Percentiles rank a stretch among this genome's conserved stretches.
Evolutionary conservation across 2,888 invertebrate species (phyloP).

Genomic region (Dasysyrphus albostriatus): DNA sequence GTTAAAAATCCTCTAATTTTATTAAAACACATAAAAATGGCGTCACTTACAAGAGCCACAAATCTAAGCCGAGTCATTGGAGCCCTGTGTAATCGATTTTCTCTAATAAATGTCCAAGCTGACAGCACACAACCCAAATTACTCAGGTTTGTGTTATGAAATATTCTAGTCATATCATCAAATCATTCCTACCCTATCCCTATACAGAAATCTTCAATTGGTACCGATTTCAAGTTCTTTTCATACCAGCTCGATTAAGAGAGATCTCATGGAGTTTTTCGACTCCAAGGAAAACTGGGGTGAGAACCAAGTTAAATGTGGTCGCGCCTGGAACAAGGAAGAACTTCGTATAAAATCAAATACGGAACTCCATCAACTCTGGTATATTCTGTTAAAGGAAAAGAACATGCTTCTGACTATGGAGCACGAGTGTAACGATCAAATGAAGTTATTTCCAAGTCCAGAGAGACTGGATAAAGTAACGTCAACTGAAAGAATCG

Average conservation of each 20-base stretch:
- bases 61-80: constrained; percentile 50
- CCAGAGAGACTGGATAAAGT: constrained; percentile 97
- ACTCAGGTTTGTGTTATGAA: constrained; percentile 66
- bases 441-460: constrained; percentile 90
- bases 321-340: constrained; percentile 94
- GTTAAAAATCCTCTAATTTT: neutral
- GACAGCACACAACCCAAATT: constrained; percentile 21
- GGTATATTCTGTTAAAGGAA: constrained; percentile 96
- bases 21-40: constrained; percentile 24
- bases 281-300: constrained; percentile 94
- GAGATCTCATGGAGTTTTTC: constrained; percentile 94
- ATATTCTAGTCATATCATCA: constrained; percentile 5
- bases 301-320: constrained; percentile 89
- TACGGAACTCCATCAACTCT: constrained; percentile 97
- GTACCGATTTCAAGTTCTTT: constrained; percentile 34
- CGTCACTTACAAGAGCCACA: constrained; percentile 45
- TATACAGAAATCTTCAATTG: constrained; percentile 21
- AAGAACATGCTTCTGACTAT: constrained; percentile 98
- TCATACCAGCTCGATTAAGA: constrained; percentile 52
- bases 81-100: constrained; percentile 60
- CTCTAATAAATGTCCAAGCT: constrained; percentile 52
- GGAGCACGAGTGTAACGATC: constrained; percentile 91
- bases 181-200: neutral
- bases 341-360: constrained; percentile 98
- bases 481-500: neutral